A percentile compares a stretch with the other conserved stretches of the same genome.
Evolutionary conservation across 2,113 vertebrate genomes (phyloP).

Genomic region (Crotalus horridus): DNA sequence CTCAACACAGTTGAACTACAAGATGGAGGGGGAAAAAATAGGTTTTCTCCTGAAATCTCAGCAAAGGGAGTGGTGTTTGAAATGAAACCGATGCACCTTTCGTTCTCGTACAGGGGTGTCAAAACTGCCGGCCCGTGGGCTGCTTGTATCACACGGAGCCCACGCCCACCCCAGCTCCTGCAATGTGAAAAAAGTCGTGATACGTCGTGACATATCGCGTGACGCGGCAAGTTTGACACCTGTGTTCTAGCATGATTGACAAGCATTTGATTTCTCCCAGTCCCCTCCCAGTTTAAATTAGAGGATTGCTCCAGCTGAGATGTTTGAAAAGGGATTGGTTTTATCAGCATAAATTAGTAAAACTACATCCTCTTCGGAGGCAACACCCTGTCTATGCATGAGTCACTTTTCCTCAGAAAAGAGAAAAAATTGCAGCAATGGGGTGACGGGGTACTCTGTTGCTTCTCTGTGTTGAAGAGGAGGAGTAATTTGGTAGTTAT

Average conservation of each 20-base stretch:
- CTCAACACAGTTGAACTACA: neutral
- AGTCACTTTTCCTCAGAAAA: neutral
- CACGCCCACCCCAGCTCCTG: too few relatives aligned
- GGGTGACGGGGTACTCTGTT: neutral
- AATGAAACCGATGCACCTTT: neutral
- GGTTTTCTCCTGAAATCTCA: neutral
- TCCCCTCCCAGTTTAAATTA: neutral
- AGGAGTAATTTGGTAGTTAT: neutral
- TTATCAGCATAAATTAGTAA: neutral
- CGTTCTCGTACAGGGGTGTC: too few relatives aligned
- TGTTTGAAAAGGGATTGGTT: neutral
- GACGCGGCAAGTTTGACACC: too few relatives aligned
- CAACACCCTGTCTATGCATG: neutral
- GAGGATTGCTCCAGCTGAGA: neutral
- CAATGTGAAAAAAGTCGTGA: too few relatives aligned
- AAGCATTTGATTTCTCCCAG: neutral
- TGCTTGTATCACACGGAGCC: too few relatives aligned
- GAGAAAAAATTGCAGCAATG: neutral
- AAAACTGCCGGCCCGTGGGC: too few relatives aligned
- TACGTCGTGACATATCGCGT: too few relatives aligned
- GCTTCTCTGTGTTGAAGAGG: neutral
- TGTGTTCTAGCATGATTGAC: neutral
- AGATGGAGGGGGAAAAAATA: accelerated
- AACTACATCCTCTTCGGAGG: neutral
- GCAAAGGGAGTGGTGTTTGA: neutral